phyloP scores from a whole-genome alignment of 2,797 vertebrate species.

The Ptychobarbus kaznakovi region DNA sequence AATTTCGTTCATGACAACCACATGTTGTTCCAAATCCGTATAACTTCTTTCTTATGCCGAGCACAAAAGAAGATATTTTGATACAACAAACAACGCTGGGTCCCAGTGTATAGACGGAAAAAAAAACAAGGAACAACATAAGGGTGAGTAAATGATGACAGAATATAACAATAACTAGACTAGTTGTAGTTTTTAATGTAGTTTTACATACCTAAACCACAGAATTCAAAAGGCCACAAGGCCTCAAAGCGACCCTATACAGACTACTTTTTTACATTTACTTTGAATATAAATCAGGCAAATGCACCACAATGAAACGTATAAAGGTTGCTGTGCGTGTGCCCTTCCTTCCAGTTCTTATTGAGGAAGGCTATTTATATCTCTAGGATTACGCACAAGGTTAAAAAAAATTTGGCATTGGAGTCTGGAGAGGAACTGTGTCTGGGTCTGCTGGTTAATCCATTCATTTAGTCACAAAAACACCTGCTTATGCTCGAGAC shows the following conservation, averaged over 20 bases:
- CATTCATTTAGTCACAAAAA: slow-evolving; percentile 47
- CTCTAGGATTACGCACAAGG: slow-evolving; percentile 19
- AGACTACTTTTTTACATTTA: background rate
- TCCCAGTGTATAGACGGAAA: background rate
- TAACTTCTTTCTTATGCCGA: background rate
- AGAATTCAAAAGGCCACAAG: background rate
- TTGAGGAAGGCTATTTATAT: slow-evolving; percentile 45
- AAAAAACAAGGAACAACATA: background rate
- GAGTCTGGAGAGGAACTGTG: slow-evolving; percentile 27
- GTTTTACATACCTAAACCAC: background rate
- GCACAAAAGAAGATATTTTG: background rate
- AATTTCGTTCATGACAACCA: background rate
- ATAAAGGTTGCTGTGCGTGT: slow-evolving; percentile 9
- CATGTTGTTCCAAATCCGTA: background rate
- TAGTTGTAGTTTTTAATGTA: background rate
- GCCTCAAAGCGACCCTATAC: background rate
- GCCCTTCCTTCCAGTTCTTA: slow-evolving; percentile 26
- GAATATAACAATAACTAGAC: background rate
- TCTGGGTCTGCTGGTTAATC: slow-evolving; percentile 37
- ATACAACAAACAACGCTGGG: background rate
- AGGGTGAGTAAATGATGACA: background rate
- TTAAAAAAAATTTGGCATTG: slow-evolving; percentile 27
- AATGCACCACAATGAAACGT: slow-evolving; percentile 1
- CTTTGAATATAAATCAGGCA: background rate
- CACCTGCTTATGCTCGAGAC: slow-evolving; percentile 46